Conservation (phyloP, 2,888 invertebrate genomes). For the Thelaira solivaga region DNA sequence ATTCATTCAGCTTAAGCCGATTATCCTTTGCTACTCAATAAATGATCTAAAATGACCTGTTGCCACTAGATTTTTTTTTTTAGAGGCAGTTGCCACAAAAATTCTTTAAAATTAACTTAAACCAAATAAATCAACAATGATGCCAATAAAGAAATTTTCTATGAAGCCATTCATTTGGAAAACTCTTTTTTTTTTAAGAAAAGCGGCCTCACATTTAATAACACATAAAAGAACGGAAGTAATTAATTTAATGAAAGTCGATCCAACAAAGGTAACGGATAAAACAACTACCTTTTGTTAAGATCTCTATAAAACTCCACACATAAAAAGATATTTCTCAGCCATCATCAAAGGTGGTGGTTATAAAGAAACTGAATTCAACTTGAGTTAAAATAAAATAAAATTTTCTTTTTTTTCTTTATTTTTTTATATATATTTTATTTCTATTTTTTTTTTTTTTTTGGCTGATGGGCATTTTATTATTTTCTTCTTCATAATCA, state of each 20-base stretch:
- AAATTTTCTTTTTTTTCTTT: conserved; percentile 40
- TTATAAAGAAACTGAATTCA: conserved; percentile 7
- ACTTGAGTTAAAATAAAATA: neutral
- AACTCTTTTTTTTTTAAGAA: neutral
- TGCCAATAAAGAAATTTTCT: no score
- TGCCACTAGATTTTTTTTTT: no score
- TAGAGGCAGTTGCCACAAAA: no score
- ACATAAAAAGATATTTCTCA: neutral
- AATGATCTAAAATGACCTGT: no score
- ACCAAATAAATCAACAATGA: no score
- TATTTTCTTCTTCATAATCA: conserved; percentile 65
- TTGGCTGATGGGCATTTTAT: conserved; percentile 63
- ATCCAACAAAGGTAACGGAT: neutral
- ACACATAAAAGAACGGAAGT: conserved; percentile 1
- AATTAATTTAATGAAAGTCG: conserved; percentile 9
- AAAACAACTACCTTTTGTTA: neutral
- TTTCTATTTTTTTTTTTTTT: conserved; percentile 48
- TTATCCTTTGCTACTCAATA: no score
- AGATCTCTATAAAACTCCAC: neutral
- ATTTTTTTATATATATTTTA: conserved; percentile 42
- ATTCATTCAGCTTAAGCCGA: no score
- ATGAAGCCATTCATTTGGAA: neutral
- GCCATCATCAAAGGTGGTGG: conserved; percentile 15
- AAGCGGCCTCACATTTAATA: no score
- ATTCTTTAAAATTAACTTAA: no score